Conservation (phyloP, 92 coral and sea anemone genomes). For the Umimayanthus chanpuru region DNA sequence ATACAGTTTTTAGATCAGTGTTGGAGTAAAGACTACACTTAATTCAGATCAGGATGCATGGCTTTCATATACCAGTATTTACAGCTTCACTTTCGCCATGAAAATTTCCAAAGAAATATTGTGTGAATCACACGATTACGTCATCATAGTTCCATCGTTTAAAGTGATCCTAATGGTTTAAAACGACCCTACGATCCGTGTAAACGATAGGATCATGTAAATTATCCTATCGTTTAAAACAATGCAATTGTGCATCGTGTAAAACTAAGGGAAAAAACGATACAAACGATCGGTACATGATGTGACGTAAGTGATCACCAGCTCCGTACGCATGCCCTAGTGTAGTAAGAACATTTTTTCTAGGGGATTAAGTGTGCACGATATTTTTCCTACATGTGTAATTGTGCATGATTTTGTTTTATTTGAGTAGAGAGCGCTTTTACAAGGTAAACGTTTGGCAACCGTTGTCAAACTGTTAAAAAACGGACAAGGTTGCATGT, state of each 20-base stretch:
- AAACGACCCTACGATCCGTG: not conserved
- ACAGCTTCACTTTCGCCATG: not conserved
- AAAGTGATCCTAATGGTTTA: not conserved
- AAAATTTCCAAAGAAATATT: not conserved
- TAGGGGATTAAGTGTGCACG: too few species aligned
- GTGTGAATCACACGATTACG: not conserved
- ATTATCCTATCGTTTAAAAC: not conserved
- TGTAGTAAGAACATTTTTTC: too few species aligned
- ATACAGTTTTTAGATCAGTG: constrained; percentile 7
- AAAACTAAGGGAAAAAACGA: not conserved
- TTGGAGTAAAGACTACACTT: constrained; percentile 10
- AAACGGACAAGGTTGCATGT: constrained; percentile 25
- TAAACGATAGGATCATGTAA: constrained; percentile 15
- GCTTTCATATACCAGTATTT: not conserved
- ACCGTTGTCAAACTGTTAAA: constrained; percentile 10
- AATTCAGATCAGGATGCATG: not conserved
- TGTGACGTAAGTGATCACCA: not conserved
- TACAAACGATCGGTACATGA: not conserved
- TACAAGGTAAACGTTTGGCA: not conserved
- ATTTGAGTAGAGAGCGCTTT: not conserved
- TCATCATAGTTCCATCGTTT: not conserved
- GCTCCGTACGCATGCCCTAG: too few species aligned
- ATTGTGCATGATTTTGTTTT: not conserved
- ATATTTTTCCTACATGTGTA: too few species aligned
- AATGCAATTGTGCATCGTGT: not conserved